A percentile compares a stretch with the other conserved stretches of the same genome.
phyloP scores from a whole-genome alignment of 2,113 vertebrate species.

The Nanorana parkeri region DNA sequence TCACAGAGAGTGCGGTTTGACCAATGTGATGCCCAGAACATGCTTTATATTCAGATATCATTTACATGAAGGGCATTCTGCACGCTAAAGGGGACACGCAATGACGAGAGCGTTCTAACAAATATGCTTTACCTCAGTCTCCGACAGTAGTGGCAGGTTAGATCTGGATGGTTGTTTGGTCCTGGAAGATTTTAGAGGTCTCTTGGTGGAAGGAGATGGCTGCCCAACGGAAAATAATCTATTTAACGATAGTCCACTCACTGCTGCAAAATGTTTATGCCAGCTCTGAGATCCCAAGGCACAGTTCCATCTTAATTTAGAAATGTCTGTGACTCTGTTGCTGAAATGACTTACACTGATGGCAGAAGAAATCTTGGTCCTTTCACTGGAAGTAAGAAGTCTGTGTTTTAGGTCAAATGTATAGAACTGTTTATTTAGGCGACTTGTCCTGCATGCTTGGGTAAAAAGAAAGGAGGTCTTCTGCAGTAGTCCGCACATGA shows the following conservation, averaged over 20 bases:
- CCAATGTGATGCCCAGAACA: too few species aligned
- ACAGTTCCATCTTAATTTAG: not conserved
- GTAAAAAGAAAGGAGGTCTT: slow-evolving; percentile 52
- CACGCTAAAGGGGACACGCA: too few species aligned
- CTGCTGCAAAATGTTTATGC: not conserved
- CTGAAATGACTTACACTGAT: not conserved
- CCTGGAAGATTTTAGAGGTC: slow-evolving; percentile 85
- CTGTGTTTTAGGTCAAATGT: not conserved
- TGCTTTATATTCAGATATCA: too few species aligned
- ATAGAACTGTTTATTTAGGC: slow-evolving; percentile 49
- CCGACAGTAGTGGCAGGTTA: slow-evolving; percentile 79
- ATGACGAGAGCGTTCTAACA: too few species aligned
- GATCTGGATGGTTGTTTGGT: slow-evolving; percentile 94
- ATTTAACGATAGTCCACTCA: slow-evolving; percentile 21
- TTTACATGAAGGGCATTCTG: slow-evolving; percentile 42
- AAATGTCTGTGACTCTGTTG: not conserved
- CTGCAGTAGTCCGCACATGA: slow-evolving; percentile 64
- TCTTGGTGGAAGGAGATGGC: slow-evolving; percentile 70
- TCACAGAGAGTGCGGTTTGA: too few species aligned
- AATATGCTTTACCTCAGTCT: slow-evolving; percentile 74
- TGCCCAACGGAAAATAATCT: slow-evolving; percentile 66
- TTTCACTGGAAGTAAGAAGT: not conserved
- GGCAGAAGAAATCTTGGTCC: not conserved
- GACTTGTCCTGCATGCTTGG: slow-evolving; percentile 37
- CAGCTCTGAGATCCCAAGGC: not conserved